Base-by-base conservation (phyloP, 2,888 invertebrate species). In the Ommatoiulus sabulosus region DNA sequence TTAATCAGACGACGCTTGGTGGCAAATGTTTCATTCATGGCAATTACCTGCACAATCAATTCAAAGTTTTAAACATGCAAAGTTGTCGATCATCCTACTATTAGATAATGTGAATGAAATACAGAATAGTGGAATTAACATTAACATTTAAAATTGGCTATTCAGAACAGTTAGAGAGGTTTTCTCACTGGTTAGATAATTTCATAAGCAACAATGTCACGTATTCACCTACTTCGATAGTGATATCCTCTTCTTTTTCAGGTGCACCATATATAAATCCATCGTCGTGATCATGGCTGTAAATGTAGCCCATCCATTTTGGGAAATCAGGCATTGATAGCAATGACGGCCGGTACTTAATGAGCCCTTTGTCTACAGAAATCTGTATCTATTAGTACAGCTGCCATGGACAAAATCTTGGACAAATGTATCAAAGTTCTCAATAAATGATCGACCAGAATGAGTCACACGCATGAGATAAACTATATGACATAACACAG, bases 311-410 rank as follows among this genome's bases (percentile, higher is more conserved):
- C 90, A 97, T 95, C 97, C 97, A 97, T 4, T 95, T 93, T 0
- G 97, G 97, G 84, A 97, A 93, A 92, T 97, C 97, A 0, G 97
- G 97, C 90, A 96, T 95, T 90, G 95, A 95, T 87, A 95, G 92
- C 89, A 97, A 92, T 0, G 97, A 95, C 0, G 96, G 95, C 90
- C 96, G 95, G 92, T 96, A 97, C 1, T 87, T 89, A 17, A 88
- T 86, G 4, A 43, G 15, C 1, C 35, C 87, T 12, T 43, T 6
- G 4, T 35, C 87, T 87, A 43, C 10, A 7, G 24, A 57, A 52
- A 87, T 72, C 5, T 15, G 10, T 20, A 24, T 72, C 12, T 20
- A 87, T 12, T 20, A 63, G n/a, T 20, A 20, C 10, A 57, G 17
- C 17, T 57, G 57, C 35, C 4, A 43, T 86, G n/a, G 43, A 3